Base-by-base conservation (phyloP, 2,797 vertebrate genomes). In the Glossophaga mutica region DNA sequence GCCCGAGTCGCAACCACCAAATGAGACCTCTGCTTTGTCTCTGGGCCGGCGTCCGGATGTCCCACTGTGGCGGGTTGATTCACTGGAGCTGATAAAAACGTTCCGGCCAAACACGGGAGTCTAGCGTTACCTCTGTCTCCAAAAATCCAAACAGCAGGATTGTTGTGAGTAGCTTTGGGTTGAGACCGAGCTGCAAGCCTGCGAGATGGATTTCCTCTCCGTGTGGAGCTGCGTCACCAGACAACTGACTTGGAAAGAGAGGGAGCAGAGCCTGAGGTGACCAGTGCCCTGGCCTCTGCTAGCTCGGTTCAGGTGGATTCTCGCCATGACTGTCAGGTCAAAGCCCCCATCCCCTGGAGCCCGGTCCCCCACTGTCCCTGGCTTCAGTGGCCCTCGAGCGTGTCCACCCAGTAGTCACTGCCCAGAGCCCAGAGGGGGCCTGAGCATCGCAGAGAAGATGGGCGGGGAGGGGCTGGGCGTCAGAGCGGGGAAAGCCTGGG, bases 1-100 rank as follows among this genome's bases (percentile, higher is more conserved):
- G 90, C 84, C 95, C 86, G 65, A 0, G 0, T 91, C 98, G 96
- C 96, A 96, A 87, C 98, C 98, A 81, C 98, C 94, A 97, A 97
- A 97, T 98, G 98, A 98, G 98, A 98, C 98, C 98, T 98, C 96
- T 95, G 98, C 97, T 98, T 98, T 98, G 96, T 97, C 97, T 98
- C 97, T 46, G 94, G 94, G 94, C 92, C 65, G 90, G 95, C 68
- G 67, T 96, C 96, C 87, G 94, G 98, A 97, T 97, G 96, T 95
- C 97, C 96, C 97, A 88, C 96, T 97, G 98, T 92, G 97, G 97
- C 96, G 71, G 95, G 92, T 96, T 97, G 98, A 98, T 97, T 97
- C 89, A 46, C 96, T 46, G 5, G 82, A 44, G 93, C 96, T 94
- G 97, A 97, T 98, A 98, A 97, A 96, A 19, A 42, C 21, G 42